A percentile compares a stretch with the other conserved stretches of the same genome.
Evolutionary conservation across 2,888 invertebrate genomes (phyloP).

Genomic region (Nomada ferruginata): DNA sequence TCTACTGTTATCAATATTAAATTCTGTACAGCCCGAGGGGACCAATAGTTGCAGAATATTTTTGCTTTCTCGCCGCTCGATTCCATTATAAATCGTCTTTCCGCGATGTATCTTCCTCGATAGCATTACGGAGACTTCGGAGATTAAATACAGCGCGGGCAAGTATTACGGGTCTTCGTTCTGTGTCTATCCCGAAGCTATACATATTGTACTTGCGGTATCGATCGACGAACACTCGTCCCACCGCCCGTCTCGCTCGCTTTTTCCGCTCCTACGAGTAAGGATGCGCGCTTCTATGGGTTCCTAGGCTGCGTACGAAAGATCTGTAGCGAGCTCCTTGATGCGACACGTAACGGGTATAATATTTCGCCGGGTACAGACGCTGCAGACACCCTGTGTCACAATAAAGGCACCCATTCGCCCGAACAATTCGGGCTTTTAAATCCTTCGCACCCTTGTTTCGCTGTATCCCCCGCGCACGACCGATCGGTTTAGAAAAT

Average conservation of each 20-base stretch:
- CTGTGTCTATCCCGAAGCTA: slow-evolving; percentile 43
- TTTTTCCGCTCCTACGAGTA: slow-evolving; percentile 46
- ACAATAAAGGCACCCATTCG: slow-evolving; percentile 38
- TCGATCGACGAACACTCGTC: slow-evolving; percentile 49
- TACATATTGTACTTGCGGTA: slow-evolving; percentile 49
- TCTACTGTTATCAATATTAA: background rate
- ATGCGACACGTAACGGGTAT: slow-evolving; percentile 38
- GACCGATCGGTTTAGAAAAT: background rate
- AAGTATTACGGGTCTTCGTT: slow-evolving; percentile 55
- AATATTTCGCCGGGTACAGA: slow-evolving; percentile 42
- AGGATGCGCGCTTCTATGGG: slow-evolving; percentile 44
- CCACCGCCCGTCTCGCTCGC: background rate
- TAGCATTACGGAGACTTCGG: slow-evolving; percentile 40
- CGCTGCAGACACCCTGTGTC: slow-evolving; percentile 3
- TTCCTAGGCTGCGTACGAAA: slow-evolving; percentile 13
- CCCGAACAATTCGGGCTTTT: slow-evolving; percentile 26
- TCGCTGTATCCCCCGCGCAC: background rate
- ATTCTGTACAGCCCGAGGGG: background rate
- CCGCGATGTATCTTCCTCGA: slow-evolving; percentile 29
- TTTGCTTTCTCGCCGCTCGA: background rate
- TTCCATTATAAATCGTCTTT: slow-evolving; percentile 32
- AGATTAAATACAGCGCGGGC: slow-evolving; percentile 49
- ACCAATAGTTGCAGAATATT: background rate
- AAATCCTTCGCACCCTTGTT: slow-evolving; percentile 24
- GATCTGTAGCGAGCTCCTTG: slow-evolving; percentile 27